A percentile compares a stretch with the other conserved stretches of the same genome.
Conservation (phyloP, 1,140 invertebrate genomes). For the Drosophila fuyamai region DNA sequence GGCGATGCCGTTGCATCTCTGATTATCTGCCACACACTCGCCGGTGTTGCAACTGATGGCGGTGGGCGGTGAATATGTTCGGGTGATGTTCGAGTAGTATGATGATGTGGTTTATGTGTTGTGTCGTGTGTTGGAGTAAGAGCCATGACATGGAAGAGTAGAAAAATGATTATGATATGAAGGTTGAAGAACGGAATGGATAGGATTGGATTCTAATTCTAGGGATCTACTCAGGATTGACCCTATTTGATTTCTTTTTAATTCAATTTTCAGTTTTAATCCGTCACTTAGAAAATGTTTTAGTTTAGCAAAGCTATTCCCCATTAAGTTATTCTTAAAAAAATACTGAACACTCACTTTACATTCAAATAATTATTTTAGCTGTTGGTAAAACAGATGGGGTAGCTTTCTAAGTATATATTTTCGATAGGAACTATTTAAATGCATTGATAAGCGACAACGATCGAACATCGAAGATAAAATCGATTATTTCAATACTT, state of each 20-base stretch:
- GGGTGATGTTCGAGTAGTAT: slow-evolving; percentile 19
- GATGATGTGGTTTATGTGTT: slow-evolving; percentile 25
- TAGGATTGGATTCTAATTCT: background rate
- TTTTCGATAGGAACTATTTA: no score
- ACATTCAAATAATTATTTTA: no score
- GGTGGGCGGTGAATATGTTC: slow-evolving; percentile 14
- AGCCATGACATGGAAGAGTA: slow-evolving; percentile 44
- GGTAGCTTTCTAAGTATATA: no score
- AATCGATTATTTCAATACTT: no score
- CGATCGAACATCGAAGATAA: no score
- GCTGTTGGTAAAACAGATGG: no score
- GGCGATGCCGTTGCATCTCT: slow-evolving; percentile 88
- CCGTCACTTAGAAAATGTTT: no score
- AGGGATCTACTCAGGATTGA: background rate
- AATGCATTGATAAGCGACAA: no score
- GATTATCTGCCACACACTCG: slow-evolving; percentile 84
- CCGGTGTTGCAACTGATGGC: slow-evolving; percentile 76
- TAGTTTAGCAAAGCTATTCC: no score
- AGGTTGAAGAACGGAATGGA: slow-evolving; percentile 1
- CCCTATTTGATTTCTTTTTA: background rate
- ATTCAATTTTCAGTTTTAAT: no score
- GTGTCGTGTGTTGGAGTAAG: slow-evolving; percentile 32
- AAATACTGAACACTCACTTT: no score
- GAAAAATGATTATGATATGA: slow-evolving; percentile 35
- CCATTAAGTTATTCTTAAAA: no score